Base-by-base conservation (phyloP, 2,888 invertebrate genomes). In the Schrankia costaestrigalis region DNA sequence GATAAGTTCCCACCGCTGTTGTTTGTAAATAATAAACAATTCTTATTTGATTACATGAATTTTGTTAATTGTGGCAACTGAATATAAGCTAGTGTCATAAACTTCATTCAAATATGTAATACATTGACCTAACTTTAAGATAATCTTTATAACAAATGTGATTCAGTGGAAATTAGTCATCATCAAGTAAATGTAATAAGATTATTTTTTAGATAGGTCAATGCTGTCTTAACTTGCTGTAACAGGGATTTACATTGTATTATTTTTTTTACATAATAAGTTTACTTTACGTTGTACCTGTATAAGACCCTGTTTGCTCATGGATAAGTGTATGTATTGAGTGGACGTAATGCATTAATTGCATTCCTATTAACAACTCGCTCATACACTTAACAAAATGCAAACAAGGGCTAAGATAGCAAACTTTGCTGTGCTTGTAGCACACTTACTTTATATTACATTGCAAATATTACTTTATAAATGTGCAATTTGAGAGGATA, bases 1-100 rank as follows among this genome's bases (percentile, higher is more conserved):
- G 64, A 59, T 48, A 63, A 63, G 54, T 68, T 86, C 86, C 85
- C 86, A 86, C 86, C 85, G 84, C 83, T 70, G 59, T 25, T 42
- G 69, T 59, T 57, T 73, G 69, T 81, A 78, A 67, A 77, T 80
- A 77, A 42, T 42, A 33, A 44, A 34, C 45, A 14, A 58, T 71
- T 55, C 47, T 61, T 46, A 63, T 54, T 46, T 50, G 46, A 67
- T 48, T 61, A 49, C 59, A 54, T 59, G 61, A 55, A 52, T 56
- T 50, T 53, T 54, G 56, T 67, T 66, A 53, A 60, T 49, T 47
- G 54, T 60, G 66, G 67, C 69, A 68, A 64, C 53, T 21, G 21
- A 4, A 8, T 21, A 18, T 18, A 18, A 6, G n/a, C 18, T 3
- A 8, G 7, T 18, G n/a, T 18, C 6, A 8, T 8, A 8, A 8